Percentiles rank a stretch among this genome's conserved stretches.
Conservation (phyloP, 2,888 invertebrate genomes). For the Axea sp. region DNA sequence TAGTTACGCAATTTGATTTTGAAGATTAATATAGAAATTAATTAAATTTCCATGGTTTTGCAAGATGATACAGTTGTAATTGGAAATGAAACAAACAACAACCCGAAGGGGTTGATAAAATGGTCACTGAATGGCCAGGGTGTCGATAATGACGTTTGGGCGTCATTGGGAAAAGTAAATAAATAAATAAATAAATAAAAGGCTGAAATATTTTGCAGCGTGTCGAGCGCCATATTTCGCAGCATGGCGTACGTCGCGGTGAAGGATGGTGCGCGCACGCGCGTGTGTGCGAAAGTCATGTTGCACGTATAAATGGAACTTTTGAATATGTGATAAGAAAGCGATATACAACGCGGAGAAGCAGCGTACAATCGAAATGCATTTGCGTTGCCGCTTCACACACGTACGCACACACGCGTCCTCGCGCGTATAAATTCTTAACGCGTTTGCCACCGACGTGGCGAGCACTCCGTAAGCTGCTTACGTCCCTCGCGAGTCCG, state of each 20-base stretch:
- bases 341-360: slow-evolving; percentile 38
- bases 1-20: too few species aligned
- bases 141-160: slow-evolving; percentile 13
- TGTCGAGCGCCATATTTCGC: slow-evolving; percentile 17
- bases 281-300: slow-evolving; percentile 30
- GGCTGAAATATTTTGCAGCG: too few species aligned
- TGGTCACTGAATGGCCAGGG: too few species aligned
- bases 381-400: slow-evolving; percentile 27
- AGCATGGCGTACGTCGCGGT: slow-evolving; percentile 40
- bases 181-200: too few species aligned
- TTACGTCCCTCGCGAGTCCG: slow-evolving; percentile 22
- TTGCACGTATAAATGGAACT: slow-evolving; percentile 44
- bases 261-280: slow-evolving; percentile 19
- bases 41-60: too few species aligned
- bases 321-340: slow-evolving; percentile 61
- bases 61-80: too few species aligned
- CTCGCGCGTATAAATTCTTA: slow-evolving; percentile 42
- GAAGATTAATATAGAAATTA: too few species aligned
- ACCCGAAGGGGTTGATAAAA: too few species aligned
- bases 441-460: slow-evolving; percentile 45
- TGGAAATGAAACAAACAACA: too few species aligned
- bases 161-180: too few species aligned
- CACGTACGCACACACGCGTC: slow-evolving; percentile 18
- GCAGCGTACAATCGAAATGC: slow-evolving; percentile 52
- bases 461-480: slow-evolving; percentile 32